Conservation (phyloP, 1,140 invertebrate genomes). For the honey bee (Apis mellifera) region Amel_HAv3.1 CM009940.2:4297001-4297500, state of each 20-base stretch:
- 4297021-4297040: conserved; percentile 45
- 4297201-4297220: background rate
- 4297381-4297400: too few relatives aligned
- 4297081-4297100: conserved; percentile 38
- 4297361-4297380: too few relatives aligned
- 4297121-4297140: conserved; percentile 4
- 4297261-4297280: background rate
- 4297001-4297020: conserved; percentile 43
- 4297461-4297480: too few relatives aligned
- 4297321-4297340: too few relatives aligned
- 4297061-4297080: background rate
- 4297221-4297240: background rate
- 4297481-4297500: too few relatives aligned
- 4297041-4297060: conserved; percentile 43
- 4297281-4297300: background rate
- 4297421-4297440: too few relatives aligned
- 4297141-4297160: too few relatives aligned
- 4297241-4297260: background rate
- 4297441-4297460: too few relatives aligned
- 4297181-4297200: background rate
- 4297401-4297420: too few relatives aligned
- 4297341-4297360: background rate
- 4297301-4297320: too few relatives aligned
- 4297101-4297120: background rate
- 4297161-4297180: background rate